Evolutionary conservation across 2,888 invertebrate genomes (phyloP).

Genomic region (Conchocele bisecta): DNA sequence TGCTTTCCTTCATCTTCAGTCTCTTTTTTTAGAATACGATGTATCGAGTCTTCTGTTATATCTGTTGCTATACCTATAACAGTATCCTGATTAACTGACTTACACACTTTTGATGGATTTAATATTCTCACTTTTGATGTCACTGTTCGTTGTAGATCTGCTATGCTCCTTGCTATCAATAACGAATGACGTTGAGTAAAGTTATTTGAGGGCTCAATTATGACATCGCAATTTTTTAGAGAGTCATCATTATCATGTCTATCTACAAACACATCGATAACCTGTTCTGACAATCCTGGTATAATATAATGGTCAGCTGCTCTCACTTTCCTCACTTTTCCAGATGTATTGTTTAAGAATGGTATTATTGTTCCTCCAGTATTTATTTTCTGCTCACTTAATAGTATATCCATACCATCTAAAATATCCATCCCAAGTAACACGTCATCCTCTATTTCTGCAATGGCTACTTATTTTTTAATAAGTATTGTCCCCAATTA

Average conservation of each 20-base stretch:
- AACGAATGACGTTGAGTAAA: constrained; percentile 33
- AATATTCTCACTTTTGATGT: constrained; percentile 24
- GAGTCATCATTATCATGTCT: constrained; percentile 22
- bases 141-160: constrained; percentile 23
- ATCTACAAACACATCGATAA: constrained; percentile 42
- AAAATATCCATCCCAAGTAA: constrained; percentile 30
- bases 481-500: constrained; percentile 3
- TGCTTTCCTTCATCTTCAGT: no score
- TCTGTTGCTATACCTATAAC: constrained; percentile 36
- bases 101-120: constrained; percentile 30
- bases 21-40: no score
- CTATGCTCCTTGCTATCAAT: constrained; percentile 38
- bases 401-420: no score
- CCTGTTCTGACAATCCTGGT: constrained; percentile 29
- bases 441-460: constrained; percentile 28
- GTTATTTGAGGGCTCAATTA: constrained; percentile 37
- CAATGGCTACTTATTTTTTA: constrained; percentile 6
- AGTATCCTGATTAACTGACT: constrained; percentile 31
- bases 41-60: no score
- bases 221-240: not conserved
- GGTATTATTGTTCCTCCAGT: no score
- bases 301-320: constrained; percentile 25
- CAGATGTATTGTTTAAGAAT: no score
- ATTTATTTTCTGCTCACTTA: no score
- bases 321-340: not conserved